phyloP scores from a whole-genome alignment of 1,140 invertebrate genomes.

The Drosophila punjabiensis region DNA sequence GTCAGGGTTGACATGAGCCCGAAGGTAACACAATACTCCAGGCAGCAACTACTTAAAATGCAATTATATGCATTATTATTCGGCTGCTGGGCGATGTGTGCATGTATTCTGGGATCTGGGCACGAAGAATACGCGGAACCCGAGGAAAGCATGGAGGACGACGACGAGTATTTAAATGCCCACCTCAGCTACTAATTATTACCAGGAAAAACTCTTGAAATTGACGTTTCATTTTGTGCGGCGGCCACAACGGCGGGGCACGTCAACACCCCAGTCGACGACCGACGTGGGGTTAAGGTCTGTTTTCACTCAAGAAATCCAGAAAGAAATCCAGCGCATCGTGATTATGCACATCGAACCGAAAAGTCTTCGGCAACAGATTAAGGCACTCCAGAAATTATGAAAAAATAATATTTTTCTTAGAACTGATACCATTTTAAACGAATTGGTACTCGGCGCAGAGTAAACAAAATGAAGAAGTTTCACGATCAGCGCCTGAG shows the following conservation, averaged over 20 bases:
- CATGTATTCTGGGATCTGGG: constrained; percentile 55
- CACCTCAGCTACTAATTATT: constrained; percentile 85
- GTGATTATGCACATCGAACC: constrained; percentile 75
- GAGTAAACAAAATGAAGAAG: constrained; percentile 73
- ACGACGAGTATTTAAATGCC: constrained; percentile 84
- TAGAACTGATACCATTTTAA: constrained; percentile 85
- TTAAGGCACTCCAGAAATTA: constrained; percentile 84
- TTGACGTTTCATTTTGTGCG: constrained; percentile 84
- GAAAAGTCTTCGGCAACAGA: constrained; percentile 66
- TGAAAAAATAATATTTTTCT: constrained; percentile 85
- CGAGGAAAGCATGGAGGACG: constrained; percentile 58
- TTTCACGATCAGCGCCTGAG: constrained; percentile 59
- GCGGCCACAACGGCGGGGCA: constrained; percentile 37
- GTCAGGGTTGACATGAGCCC: constrained; percentile 53
- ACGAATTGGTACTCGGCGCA: constrained; percentile 79
- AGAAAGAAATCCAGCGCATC: constrained; percentile 26
- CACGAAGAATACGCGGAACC: constrained; percentile 74
- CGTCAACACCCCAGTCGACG: constrained; percentile 63
- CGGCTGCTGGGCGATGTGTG: constrained; percentile 54
- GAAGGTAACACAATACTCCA: constrained; percentile 73
- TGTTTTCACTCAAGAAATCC: constrained; percentile 53
- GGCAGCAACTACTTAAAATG: constrained; percentile 80
- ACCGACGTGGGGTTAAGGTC: constrained; percentile 1
- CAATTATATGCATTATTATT: constrained; percentile 84
- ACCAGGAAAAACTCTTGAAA: constrained; percentile 85